A percentile compares a stretch with the other conserved stretches of the same genome.
These are phyloP conservation scores for Platysternon megacephalum DNA, from an alignment of 2,113 vertebrate genomes.

Conservation along the genomic window DNA sequence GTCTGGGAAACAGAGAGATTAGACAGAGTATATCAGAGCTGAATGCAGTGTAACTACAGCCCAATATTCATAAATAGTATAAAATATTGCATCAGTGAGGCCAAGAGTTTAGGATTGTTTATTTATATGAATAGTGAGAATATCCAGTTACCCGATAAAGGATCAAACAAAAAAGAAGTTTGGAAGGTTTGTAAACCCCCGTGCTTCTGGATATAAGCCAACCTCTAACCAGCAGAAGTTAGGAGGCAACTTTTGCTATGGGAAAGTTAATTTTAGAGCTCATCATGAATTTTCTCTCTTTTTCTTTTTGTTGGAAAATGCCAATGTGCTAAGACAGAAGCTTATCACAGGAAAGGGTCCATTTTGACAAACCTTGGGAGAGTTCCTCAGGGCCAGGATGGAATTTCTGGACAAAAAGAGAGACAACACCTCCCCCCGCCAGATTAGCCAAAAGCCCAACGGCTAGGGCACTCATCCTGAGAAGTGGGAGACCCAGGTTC, in stretches of 20 bases:
- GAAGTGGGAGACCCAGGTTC: no score
- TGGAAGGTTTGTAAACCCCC: neutral
- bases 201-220: neutral
- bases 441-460: no score
- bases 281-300: no score
- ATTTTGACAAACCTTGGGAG: no score
- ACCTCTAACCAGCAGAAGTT: neutral
- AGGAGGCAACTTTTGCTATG: neutral
- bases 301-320: no score
- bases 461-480: no score
- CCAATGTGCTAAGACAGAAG: no score
- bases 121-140: fast-evolving
- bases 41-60: neutral
- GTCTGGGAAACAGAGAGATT: neutral
- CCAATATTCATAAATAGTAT: fast-evolving
- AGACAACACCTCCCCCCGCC: no score
- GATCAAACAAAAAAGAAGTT: neutral
- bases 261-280: neutral
- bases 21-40: neutral
- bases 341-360: no score
- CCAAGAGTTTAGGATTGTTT: neutral
- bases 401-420: no score
- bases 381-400: no score
- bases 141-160: fast-evolving
- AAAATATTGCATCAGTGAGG: neutral